These are phyloP conservation scores for Enoplolaimus lenunculus DNA, from an alignment of 2,888 invertebrate species.

Conservation along the genomic window DNA sequence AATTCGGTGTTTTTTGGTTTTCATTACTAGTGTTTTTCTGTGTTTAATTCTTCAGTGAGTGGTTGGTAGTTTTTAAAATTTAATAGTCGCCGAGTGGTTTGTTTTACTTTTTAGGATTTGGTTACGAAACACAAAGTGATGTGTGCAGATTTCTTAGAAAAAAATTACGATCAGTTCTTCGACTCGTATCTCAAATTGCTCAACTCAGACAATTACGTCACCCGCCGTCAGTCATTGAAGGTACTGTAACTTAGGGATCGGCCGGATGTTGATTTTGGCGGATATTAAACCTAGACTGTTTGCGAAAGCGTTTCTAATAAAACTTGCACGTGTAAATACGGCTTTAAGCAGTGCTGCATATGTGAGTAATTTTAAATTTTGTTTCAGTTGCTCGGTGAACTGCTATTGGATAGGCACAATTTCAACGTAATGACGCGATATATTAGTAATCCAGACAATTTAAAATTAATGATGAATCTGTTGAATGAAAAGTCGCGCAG, in stretches of 20 bases:
- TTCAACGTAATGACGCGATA: slow-evolving; percentile 80
- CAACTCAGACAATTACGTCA: slow-evolving; percentile 98
- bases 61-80: too few species aligned
- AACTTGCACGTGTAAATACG: too few species aligned
- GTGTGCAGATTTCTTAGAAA: slow-evolving; percentile 94
- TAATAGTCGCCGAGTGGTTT: too few species aligned
- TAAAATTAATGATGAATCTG: slow-evolving; percentile 99
- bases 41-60: too few species aligned
- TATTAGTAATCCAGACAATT: slow-evolving; percentile 97
- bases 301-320: too few species aligned
- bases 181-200: slow-evolving; percentile 86
- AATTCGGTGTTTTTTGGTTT: too few species aligned
- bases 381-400: slow-evolving; percentile 66
- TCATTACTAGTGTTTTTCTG: too few species aligned
- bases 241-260: too few species aligned
- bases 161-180: slow-evolving; percentile 97
- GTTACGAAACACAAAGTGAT: slow-evolving; percentile 54
- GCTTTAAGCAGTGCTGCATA: too few species aligned
- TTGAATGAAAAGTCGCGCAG: slow-evolving; percentile 95
- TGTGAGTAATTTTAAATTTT: too few species aligned
- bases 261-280: too few species aligned
- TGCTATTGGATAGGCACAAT: slow-evolving; percentile 94
- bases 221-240: slow-evolving; percentile 92
- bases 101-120: slow-evolving; percentile 47
- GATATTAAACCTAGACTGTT: too few species aligned